A percentile compares a stretch with the other conserved stretches of the same genome.
phyloP scores from a whole-genome alignment of 2,797 vertebrate genomes.

The Clarias laeviceps region DNA sequence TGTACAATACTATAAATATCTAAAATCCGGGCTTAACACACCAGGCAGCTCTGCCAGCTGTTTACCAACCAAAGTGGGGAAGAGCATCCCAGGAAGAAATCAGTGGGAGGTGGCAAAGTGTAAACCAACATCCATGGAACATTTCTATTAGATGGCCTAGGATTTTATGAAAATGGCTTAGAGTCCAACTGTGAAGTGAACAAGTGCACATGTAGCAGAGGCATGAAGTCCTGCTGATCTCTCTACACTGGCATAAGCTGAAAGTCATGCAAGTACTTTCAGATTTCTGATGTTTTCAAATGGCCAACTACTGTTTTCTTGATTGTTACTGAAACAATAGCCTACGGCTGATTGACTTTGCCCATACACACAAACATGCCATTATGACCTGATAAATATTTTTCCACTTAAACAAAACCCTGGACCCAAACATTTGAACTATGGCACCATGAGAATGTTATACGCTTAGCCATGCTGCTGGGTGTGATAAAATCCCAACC shows the following conservation, averaged over 20 bases:
- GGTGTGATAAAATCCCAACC: too few relatives aligned
- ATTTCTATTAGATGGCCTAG: conserved; percentile 40
- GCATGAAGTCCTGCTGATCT: conserved; percentile 8
- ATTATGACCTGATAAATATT: background rate
- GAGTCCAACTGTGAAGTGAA: conserved; percentile 40
- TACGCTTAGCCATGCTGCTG: too few relatives aligned
- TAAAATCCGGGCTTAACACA: conserved; percentile 31
- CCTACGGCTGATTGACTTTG: background rate
- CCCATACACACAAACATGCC: background rate
- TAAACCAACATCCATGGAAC: conserved; percentile 49
- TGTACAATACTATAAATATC: conserved; percentile 21
- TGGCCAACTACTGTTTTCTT: conserved; percentile 2
- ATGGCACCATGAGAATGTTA: too few relatives aligned
- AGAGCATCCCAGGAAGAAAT: conserved; percentile 66
- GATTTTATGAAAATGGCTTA: conserved; percentile 18
- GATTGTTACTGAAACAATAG: background rate
- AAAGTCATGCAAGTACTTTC: conserved; percentile 29
- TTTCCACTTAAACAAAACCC: background rate
- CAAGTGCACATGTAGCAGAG: conserved; percentile 28
- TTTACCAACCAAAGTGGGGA: conserved; percentile 68
- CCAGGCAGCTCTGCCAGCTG: conserved; percentile 45
- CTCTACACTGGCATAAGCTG: background rate
- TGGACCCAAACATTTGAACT: too few relatives aligned
- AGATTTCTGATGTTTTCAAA: conserved; percentile 28
- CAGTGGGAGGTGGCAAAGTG: conserved; percentile 60